Evolutionary conservation across 1,140 invertebrate genomes (phyloP).

Genomic region (Adelges cooleyi): DNA sequence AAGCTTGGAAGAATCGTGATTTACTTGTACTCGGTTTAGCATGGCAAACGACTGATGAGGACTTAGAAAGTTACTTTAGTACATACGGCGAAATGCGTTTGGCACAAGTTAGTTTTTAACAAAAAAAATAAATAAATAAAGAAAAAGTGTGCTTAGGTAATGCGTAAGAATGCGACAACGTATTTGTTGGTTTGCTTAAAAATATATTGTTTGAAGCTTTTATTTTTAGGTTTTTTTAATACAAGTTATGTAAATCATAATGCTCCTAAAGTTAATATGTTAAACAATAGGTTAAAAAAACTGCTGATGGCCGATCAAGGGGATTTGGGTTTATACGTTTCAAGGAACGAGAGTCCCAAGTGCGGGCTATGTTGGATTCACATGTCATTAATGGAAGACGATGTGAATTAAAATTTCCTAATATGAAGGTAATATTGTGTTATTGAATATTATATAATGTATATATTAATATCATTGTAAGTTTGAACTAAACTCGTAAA

Average conservation of each 20-base stretch:
- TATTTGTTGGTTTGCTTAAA: background rate
- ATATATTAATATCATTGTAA: no score
- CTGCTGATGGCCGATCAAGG: slow-evolving; percentile 63
- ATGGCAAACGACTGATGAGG: slow-evolving; percentile 65
- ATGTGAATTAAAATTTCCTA: slow-evolving; percentile 93
- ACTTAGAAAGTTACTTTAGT: slow-evolving; percentile 59
- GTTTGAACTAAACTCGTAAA: no score
- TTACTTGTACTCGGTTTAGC: slow-evolving; percentile 66
- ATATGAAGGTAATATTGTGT: slow-evolving; percentile 29
- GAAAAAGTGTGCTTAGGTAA: slow-evolving; percentile 18
- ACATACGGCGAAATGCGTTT: slow-evolving; percentile 66
- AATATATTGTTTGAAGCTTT: background rate
- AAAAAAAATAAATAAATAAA: slow-evolving; percentile 9
- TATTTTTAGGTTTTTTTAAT: no score
- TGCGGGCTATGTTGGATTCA: slow-evolving; percentile 70
- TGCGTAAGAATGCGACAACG: slow-evolving; percentile 10
- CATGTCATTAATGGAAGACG: slow-evolving; percentile 92
- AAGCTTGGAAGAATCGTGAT: slow-evolving; percentile 59
- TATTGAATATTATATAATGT: no score
- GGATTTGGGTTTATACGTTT: slow-evolving; percentile 96
- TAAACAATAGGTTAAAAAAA: slow-evolving; percentile 57
- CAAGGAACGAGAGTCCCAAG: slow-evolving; percentile 77
- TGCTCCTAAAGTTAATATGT: background rate
- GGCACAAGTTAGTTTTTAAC: slow-evolving; percentile 50
- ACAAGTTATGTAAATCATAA: no score